Evolutionary conservation across 2,113 vertebrate genomes (phyloP).

Genomic region (Stercorarius parasiticus): DNA sequence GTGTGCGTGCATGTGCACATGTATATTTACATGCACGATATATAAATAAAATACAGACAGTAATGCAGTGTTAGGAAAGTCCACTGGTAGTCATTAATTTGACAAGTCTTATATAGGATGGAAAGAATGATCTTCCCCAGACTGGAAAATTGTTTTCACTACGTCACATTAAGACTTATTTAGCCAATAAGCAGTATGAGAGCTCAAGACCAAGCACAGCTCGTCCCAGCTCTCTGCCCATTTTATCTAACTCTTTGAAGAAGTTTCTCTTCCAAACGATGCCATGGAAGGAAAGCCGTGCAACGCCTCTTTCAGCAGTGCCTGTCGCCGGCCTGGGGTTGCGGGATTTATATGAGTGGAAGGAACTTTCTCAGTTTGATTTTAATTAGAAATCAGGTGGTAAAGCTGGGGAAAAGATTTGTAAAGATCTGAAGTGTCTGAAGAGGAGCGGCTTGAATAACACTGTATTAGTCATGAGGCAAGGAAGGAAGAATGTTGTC

Average conservation of each 20-base stretch:
- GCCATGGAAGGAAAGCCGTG: background rate
- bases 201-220: background rate
- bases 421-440: conserved; percentile 59
- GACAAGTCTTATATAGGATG: background rate
- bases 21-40: conserved; percentile 68
- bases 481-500: conserved; percentile 70
- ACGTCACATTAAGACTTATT: background rate
- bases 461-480: conserved; percentile 81
- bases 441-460: conserved; percentile 63
- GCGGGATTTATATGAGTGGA: background rate
- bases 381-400: conserved; percentile 73
- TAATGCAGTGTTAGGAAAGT: conserved; percentile 31
- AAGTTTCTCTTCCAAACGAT: background rate
- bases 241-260: background rate
- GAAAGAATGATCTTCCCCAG: background rate
- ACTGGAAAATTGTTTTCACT: background rate
- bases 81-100: conserved; percentile 58
- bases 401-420: conserved; percentile 30
- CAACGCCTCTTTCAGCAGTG: background rate
- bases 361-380: conserved; percentile 27
- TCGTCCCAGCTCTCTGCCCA: background rate
- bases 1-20: conserved; percentile 52
- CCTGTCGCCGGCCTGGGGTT: background rate
- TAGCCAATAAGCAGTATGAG: background rate
- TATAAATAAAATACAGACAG: conserved; percentile 69